Base-by-base conservation (phyloP, 2,113 vertebrate genomes). In the Phodopus roborovskii region DNA sequence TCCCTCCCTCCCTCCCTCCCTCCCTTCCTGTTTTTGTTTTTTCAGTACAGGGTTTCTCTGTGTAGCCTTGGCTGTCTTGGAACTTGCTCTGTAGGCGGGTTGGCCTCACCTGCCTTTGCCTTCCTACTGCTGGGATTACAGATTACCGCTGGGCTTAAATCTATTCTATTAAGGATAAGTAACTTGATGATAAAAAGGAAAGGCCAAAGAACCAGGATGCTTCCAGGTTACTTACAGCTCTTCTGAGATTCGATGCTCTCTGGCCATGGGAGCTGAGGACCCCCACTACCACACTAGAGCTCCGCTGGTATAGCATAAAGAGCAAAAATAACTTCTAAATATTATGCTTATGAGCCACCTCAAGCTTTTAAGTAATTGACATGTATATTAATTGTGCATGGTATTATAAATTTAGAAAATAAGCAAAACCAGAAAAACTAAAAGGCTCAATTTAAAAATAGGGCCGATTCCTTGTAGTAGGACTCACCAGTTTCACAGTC, bases 331-430 rank as follows among this genome's bases (percentile, higher is more conserved):
- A 66, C 3, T 56, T 91, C 75, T 60, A 90, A 73, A 68, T 62
- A 83, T 8, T 77, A 15, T 26, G 24, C 39, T 86, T 75, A 92
- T 36, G 73, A 96, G 64, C 48, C 83, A 96, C 16, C 50, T 78
- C 17, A 48, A 50, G 71, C 70, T 73, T 83, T 56, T 13, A 56
- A 95, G 91, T 78, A 17, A 85, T 75, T 15, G 64, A 48, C 22
- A 13, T 12, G 12, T 20, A 60, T 24, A 87, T 45, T 58, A 66
- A 68, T 12, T 48, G 48, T 68, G n/a, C 53, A 48, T 4, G 28
- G 84, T 30, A 85, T 91, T 94, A 92, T 30, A 91, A 85, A 86
- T 95, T 91, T 68, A 95, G 86, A 97, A 97, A 94, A 92, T 42
- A 79, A 92, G 83, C 77, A 91, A 93, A 88, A 53, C 90, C 88